phyloP scores from a whole-genome alignment of 64 coral and sea anemone species.

The Montipora cactus region DNA sequence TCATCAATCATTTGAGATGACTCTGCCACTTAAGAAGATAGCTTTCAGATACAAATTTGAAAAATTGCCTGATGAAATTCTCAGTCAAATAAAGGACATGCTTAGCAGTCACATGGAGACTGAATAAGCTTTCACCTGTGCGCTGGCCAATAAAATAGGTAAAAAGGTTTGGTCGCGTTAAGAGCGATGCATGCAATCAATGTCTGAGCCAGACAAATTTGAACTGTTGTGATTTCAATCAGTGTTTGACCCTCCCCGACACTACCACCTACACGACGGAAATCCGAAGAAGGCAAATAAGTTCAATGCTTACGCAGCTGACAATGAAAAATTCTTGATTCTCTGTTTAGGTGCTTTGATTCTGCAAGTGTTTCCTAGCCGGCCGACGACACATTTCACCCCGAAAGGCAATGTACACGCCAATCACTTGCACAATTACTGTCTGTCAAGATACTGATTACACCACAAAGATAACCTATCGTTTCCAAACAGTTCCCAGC shows the following conservation, averaged over 20 bases:
- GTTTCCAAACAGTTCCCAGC: constrained; percentile 50
- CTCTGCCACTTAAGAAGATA: constrained; percentile 42
- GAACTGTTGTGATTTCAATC: constrained; percentile 26
- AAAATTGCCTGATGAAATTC: constrained; percentile 59
- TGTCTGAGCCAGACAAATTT: background rate
- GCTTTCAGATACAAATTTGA: constrained; percentile 30
- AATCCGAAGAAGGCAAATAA: constrained; percentile 25
- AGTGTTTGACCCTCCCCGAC: constrained; percentile 3
- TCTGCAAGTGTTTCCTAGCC: background rate
- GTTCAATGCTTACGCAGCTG: constrained; percentile 6
- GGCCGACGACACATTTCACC: constrained; percentile 6
- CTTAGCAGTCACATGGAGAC: background rate
- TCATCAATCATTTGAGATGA: constrained; percentile 50
- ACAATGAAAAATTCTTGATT: background rate
- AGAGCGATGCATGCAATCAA: background rate
- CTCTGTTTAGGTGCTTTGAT: background rate
- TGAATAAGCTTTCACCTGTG: constrained; percentile 31
- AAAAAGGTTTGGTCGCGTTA: too few relatives aligned
- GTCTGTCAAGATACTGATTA: constrained; percentile 55
- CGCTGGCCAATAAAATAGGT: background rate
- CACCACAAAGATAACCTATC: constrained; percentile 62
- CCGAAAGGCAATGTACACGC: constrained; percentile 19
- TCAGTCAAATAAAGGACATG: background rate
- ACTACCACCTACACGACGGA: constrained; percentile 29
- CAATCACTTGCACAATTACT: constrained; percentile 54